Evolutionary conservation across 2,888 invertebrate species (phyloP), one percentile per base, ranked within the genome.

Genomic region (Hydropsyche betteni): DNA sequence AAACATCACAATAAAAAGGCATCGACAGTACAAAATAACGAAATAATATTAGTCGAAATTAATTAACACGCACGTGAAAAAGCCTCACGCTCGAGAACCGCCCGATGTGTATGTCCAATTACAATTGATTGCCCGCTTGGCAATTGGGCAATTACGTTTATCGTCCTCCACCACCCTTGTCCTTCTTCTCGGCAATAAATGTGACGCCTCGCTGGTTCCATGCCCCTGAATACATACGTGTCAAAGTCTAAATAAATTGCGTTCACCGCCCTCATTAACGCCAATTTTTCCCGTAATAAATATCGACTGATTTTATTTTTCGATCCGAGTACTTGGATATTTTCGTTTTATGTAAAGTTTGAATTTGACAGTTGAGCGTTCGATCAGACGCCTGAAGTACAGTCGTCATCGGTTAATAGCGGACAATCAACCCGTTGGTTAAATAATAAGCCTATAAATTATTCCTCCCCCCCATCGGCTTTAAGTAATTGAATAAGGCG

Each of bases 101-200:
- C 44, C 44, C 44, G 44, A 44, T 44, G 44, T 10, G 36, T 34
- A n/a, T 24, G 78, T 76, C 70, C 78, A 76, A 78, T 78, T 78
- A 78, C 76, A 78, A 78, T 76, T 78, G 78, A 78, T 78, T 75
- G 78, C 75, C 75, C 76, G 76, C 76, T 51, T 50, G 78, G 76
- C 78, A 78, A 76, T 76, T 76, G 78, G 78, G 75, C 76, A 78
- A 78, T 78, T 78, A 76, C 78, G 75, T 78, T 76, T 76, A 78
- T 76, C 78, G 74, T 73, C 75, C n/a, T 14, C 53, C 74, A 14
- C 68, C 75, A 52, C 74, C 74, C 77, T 51, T 61, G 69, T 73
- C 34, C 53, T 73, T 55, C 77, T 61, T 71, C 74, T 44, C 24
- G 33, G 51, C 52, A 68, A 69, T 74, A 68, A 68, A 74, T 53